phyloP scores from a whole-genome alignment of 2,888 invertebrate species.

The Drosophila neutralis region DNA sequence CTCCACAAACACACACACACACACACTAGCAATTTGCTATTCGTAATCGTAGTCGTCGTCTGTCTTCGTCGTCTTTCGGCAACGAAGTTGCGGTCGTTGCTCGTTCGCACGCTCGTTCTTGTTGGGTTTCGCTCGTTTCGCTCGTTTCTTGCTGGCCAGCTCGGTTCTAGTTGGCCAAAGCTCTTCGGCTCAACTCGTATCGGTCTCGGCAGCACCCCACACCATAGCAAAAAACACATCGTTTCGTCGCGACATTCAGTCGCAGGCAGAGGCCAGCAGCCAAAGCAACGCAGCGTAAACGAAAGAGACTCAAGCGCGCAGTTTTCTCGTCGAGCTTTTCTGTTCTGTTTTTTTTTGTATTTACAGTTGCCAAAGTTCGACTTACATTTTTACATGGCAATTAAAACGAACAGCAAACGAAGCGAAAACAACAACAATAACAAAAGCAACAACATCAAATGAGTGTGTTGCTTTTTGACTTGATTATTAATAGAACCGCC shows the following conservation, averaged over 20 bases:
- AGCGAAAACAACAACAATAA: constrained; percentile 15
- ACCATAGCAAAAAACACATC: constrained; percentile 34
- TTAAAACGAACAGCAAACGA: constrained; percentile 39
- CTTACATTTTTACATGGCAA: constrained; percentile 49
- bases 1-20: background rate
- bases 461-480: constrained; percentile 26
- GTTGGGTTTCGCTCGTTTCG: constrained; percentile 65
- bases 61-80: constrained; percentile 10
- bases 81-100: constrained; percentile 63
- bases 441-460: constrained; percentile 23
- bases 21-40: constrained; percentile 2
- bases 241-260: constrained; percentile 57
- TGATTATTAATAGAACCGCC: constrained; percentile 38
- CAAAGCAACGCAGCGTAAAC: constrained; percentile 53
- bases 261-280: constrained; percentile 71
- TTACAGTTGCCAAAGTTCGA: constrained; percentile 40
- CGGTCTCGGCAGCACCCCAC: constrained; percentile 44
- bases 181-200: constrained; percentile 47
- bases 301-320: constrained; percentile 41
- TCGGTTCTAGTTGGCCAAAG: constrained; percentile 74
- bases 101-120: constrained; percentile 73
- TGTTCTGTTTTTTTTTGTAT: constrained; percentile 12
- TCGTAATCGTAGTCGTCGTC: constrained; percentile 30
- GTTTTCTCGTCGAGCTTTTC: constrained; percentile 34
- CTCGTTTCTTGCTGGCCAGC: constrained; percentile 71